Base-by-base conservation (phyloP, 2,113 vertebrate species). In the Podarcis raffonei region DNA sequence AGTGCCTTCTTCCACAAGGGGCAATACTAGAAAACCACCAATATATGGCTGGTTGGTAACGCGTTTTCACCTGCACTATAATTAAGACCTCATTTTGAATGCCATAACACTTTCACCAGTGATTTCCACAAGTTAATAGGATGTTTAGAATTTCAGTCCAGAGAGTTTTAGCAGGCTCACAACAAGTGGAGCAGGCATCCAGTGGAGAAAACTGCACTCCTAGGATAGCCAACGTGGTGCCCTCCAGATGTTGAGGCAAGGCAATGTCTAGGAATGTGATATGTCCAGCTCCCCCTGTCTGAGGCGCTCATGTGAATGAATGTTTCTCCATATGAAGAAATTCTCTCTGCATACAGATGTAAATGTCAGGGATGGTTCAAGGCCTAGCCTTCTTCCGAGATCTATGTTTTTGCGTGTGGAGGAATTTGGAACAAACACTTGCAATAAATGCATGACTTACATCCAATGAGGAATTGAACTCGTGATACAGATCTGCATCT, bases 401-500 rank as follows among this genome's bases (percentile, higher is more conserved):
- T 3, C 22, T 81, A 65, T 25, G 9, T 77, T 39, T 42, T 27
- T 76, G 5, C 42, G 48, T 53, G 48, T 30, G 32, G 35, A 2
- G 3, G 1, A 48, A 68, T 7, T 13, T 81, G 39, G 81, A 57
- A 75, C 32, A 30, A 39, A 77, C 32, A 65, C 9, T 76, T n/a
- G 37, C 42, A 79, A 4, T 68, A 25, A 86, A 25, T 66, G 16
- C 0, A 30, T 30, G 5, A 94, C 96, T 94, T 96, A 99, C 98
- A 98, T 97, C 95, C 42, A 99, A 92, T 0, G 98, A 98, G 23
- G 97, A 96, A 27, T 99, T 99, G 97, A 97, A 99, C 65, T 98
- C 97, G 0, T 99, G 98, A 69, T 98, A 98, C 59, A 98, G 95
- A 93, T 99, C 98, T 15, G 98, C 98, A 0, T 99, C 98, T 89